phyloP scores from a whole-genome alignment of 2,888 invertebrate species.

The Mactromeris polynyma region DNA sequence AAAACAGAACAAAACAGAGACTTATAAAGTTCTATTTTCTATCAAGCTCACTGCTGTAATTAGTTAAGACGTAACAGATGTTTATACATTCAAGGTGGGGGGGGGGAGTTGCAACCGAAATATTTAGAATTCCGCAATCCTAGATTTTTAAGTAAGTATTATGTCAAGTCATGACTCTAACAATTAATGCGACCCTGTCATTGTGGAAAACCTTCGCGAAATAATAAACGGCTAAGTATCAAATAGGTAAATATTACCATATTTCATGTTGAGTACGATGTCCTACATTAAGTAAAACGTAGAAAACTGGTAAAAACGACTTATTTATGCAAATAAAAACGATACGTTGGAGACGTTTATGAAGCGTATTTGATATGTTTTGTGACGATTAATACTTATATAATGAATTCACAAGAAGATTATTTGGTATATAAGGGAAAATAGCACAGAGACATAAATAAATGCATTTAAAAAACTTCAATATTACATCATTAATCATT shows the following conservation, averaged over 20 bases:
- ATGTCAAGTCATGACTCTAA: constrained; percentile 14
- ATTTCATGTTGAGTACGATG: not conserved
- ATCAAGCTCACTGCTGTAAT: not conserved
- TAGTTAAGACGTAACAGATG: not conserved
- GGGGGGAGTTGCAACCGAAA: not conserved
- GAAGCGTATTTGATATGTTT: too few relatives aligned
- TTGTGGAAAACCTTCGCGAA: not conserved
- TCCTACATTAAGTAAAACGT: not conserved
- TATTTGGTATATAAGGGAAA: too few relatives aligned
- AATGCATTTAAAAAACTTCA: too few relatives aligned
- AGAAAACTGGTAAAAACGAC: not conserved
- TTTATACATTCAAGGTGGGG: not conserved
- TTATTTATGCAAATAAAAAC: not conserved
- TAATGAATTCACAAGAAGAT: too few relatives aligned
- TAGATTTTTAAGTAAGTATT: not conserved
- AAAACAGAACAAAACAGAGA: not conserved
- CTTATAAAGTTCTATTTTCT: too few relatives aligned
- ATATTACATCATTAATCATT: too few relatives aligned
- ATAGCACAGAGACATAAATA: too few relatives aligned
- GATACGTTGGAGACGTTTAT: not conserved
- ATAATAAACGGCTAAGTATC: not conserved
- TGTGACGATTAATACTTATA: too few relatives aligned
- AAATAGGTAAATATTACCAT: not conserved
- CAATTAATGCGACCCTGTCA: constrained; percentile 16
- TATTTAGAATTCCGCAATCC: constrained; percentile 4